These are phyloP conservation scores for Andrena camellia DNA, from an alignment of 2,888 invertebrate genomes.

Conservation along the genomic window DNA sequence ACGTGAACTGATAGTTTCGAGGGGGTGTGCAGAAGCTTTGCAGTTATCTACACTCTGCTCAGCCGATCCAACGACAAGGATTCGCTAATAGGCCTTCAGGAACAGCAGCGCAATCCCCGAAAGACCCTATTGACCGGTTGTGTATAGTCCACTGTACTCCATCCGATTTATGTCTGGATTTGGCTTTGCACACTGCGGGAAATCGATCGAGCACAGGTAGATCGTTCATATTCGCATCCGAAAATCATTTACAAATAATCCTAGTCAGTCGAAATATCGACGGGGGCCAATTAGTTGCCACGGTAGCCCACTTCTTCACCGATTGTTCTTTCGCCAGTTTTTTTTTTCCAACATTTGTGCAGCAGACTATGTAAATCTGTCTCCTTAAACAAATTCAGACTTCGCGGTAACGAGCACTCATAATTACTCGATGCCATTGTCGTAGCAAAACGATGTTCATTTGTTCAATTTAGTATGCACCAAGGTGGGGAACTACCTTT, in stretches of 20 bases:
- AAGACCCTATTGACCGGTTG: conserved; percentile 38
- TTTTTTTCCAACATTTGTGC: conserved; percentile 7
- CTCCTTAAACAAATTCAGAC: conserved; percentile 11
- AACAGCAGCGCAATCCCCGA: conserved; percentile 35
- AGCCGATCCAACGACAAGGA: conserved; percentile 53
- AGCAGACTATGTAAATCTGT: conserved; percentile 17
- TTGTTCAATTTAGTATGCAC: background rate
- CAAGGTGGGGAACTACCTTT: background rate
- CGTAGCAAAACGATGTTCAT: background rate
- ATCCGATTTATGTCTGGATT: conserved; percentile 58
- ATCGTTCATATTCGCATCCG: too few species aligned
- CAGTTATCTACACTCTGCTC: conserved; percentile 35
- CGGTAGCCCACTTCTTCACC: conserved; percentile 31
- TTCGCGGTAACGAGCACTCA: conserved; percentile 21
- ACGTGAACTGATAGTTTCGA: conserved; percentile 62
- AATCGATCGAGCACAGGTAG: too few species aligned
- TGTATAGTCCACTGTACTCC: conserved; percentile 20
- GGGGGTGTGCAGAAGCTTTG: conserved; percentile 50
- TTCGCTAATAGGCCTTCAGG: conserved; percentile 66
- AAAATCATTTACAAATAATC: too few species aligned
- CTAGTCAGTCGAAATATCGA: conserved; percentile 26
- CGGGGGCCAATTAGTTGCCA: conserved; percentile 50
- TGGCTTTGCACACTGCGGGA: conserved; percentile 18
- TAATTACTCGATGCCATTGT: conserved; percentile 29
- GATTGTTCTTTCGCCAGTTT: conserved; percentile 15